Evolutionary conservation across 2,888 invertebrate genomes (phyloP), one percentile per base, ranked within the genome.

Genomic region (Sinohyriopsis cumingii): DNA sequence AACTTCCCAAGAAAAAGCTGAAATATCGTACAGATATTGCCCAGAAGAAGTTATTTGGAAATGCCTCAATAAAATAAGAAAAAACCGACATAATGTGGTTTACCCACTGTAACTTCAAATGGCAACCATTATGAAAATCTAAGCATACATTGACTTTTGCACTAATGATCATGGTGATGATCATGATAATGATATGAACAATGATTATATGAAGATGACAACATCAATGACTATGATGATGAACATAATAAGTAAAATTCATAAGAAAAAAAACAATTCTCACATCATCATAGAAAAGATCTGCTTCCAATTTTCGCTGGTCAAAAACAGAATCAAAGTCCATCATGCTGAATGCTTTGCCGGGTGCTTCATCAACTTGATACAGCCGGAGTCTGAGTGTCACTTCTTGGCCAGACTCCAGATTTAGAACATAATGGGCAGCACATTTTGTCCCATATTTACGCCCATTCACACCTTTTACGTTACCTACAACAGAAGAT

Each of bases 211-310:
- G 45, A 45, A 45, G 45, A 45, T 45, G 15, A 45, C 2, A 15
- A 45, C 45, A 45, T 45, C 45, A 45, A 45, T 15, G 15, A 15
- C 45, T 45, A 45, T 45, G 45, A 45, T 45, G 20, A 22, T 22
- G 57, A 24, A 57, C 12, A 57, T 7, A 57, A 1, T 22, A 22
- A 22, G 57, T 22, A 0, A 15, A 57, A 22, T 9, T 57, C 12
- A 12, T 57, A 9, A 9, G 57, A 25, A 24, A 25, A 3, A 61
- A 24, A 24, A 15, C 9, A 24, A 61, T 18, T 20, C 24, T 61
- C 72, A 89, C 89, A 75, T 82, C 78, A 22, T 82, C 80, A 82
- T 88, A 90, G 70, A 88, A 90, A 7, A 77, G 71, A 71, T 90
- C 87, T 7, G 88, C 82, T 71, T 90, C 89, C 3, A 78, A 56